These are phyloP conservation scores for Coenobita brevimanus DNA, from an alignment of 1,140 invertebrate species.

Conservation along the genomic window DNA sequence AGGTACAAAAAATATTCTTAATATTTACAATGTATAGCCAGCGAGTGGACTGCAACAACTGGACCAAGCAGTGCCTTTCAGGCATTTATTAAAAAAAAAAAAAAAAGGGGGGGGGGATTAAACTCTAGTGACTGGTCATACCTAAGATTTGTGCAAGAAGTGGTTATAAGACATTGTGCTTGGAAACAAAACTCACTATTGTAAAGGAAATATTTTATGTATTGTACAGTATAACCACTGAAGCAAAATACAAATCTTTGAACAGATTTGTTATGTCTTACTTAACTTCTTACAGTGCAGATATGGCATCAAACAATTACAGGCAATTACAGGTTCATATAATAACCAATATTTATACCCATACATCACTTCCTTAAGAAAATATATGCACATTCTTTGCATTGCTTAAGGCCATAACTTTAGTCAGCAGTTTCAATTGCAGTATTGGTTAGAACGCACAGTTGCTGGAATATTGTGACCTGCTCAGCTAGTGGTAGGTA, in stretches of 20 bases:
- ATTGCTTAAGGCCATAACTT: background rate
- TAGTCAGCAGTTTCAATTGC: constrained; percentile 58
- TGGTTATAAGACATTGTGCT: background rate
- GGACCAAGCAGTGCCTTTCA: too few species aligned
- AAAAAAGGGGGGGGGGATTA: background rate
- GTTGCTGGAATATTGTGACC: constrained; percentile 66
- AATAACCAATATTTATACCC: background rate
- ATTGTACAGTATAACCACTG: too few species aligned
- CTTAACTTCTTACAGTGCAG: too few species aligned
- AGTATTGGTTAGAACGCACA: constrained; percentile 65
- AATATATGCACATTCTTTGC: background rate
- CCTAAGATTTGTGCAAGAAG: constrained; percentile 9
- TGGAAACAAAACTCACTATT: background rate
- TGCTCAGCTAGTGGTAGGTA: constrained; percentile 58
- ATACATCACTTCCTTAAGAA: background rate
- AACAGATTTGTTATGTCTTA: too few species aligned
- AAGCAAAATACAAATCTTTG: too few species aligned
- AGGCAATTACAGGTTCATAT: background rate
- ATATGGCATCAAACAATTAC: background rate
- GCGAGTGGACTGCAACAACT: background rate
- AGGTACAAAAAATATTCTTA: constrained; percentile 9
- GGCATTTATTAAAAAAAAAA: background rate
- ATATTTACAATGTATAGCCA: constrained; percentile 26
- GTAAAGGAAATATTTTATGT: background rate
- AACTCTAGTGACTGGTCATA: background rate